Evolutionary conservation across 53 echinoderm and acorn worm genomes (phyloP).

Genomic region (Echinometra lucunter): DNA sequence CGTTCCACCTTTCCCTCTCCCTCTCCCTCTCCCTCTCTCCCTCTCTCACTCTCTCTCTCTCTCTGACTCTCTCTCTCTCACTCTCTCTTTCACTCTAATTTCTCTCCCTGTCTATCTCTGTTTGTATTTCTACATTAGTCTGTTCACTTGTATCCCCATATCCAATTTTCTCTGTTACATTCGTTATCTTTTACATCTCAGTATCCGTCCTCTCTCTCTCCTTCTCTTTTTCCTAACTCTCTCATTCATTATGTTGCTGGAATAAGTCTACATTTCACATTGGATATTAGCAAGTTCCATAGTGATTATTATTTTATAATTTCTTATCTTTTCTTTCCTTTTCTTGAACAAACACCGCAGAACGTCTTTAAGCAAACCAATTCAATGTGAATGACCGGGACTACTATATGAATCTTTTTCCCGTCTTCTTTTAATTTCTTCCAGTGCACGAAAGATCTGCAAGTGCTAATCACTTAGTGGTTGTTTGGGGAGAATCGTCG

Average conservation of each 20-base stretch:
- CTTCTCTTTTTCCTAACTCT: background rate
- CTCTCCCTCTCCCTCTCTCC: background rate
- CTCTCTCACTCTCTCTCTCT: background rate
- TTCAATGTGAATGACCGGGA: background rate
- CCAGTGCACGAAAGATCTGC: background rate
- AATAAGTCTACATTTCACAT: too few species aligned
- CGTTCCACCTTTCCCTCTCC: background rate
- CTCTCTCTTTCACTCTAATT: background rate
- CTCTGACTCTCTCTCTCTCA: background rate
- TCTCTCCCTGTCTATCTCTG: constrained; percentile 6
- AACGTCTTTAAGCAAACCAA: background rate
- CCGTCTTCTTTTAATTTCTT: background rate
- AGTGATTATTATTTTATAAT: background rate
- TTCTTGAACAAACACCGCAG: too few species aligned
- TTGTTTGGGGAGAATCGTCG: background rate
- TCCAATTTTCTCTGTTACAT: background rate
- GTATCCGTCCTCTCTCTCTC: background rate
- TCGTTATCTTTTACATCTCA: background rate
- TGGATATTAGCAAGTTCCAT: too few species aligned
- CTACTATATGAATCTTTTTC: background rate
- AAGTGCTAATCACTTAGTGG: background rate
- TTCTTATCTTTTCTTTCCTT: background rate
- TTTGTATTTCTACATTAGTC: background rate
- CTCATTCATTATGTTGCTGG: background rate
- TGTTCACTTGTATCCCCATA: background rate